Evolutionary conservation across 2,113 vertebrate species (phyloP), one percentile per base, ranked within the genome.

Genomic region (Myotis lucifugus): DNA sequence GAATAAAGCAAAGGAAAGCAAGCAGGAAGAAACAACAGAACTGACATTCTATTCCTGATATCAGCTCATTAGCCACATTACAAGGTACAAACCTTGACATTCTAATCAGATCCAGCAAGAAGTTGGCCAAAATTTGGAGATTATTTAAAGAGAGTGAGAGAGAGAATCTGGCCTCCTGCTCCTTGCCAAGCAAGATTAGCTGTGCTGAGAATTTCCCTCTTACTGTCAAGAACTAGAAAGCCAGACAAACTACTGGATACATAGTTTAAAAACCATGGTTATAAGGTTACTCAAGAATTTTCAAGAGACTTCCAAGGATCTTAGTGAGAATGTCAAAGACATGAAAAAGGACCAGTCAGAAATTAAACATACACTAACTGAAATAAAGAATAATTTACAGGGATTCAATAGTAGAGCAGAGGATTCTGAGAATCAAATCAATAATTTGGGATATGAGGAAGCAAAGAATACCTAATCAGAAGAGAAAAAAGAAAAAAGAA

Each of bases 31-130:
- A 70, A 67, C 8, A 29, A 17, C 40, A 67, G 40, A n/a, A 19
- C n/a, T 1, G 64, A 67, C 10, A 9, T 6, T 23, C n/a, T 17
- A 5, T 23, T 40, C 42, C 42, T 10, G 11, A 18, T 0, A 1
- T 9, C 37, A 3, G 52, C 21, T 8, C 40, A 61, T 0, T 8
- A 13, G 46, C n/a, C 69, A 2, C 8, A 12, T 19, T 25, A 18
- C 32, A 72, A 12, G 46, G 54, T 40, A 12, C 32, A 59, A 21
- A 52, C 11, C 66, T 18, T 19, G 21, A 37, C 74, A 17, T n/a
- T 46, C 59, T 25, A 25, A 46, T 56, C n/a, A 32, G 15, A 23
- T 46, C 46, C 40, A 23, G 17, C 13, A 8, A 56, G 52, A 83
- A 54, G n/a, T 17, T 50, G 21, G 23, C 59, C 48, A 2, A 32